Base-by-base conservation (phyloP, 2,888 invertebrate genomes). In the Stictocephala bisonia region DNA sequence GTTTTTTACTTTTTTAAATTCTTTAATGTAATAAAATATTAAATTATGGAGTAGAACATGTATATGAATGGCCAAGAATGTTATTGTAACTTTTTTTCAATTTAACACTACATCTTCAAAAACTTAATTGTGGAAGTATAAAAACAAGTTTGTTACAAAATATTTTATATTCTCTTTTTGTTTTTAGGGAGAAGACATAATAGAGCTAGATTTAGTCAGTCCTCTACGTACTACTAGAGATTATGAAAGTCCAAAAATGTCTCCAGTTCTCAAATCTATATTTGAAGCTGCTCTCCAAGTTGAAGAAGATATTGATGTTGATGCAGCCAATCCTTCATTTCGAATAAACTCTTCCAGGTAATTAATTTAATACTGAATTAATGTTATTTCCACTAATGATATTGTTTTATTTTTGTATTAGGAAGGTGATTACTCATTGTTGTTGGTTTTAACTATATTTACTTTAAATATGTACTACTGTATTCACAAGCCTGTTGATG, bases 141-240 rank as follows among this genome's bases (percentile, higher is more conserved):
- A n/a, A n/a, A n/a, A n/a, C n/a, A n/a, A n/a, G n/a, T n/a, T n/a
- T n/a, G n/a, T n/a, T n/a, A n/a, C n/a, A n/a, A n/a, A n/a, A n/a
- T n/a, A n/a, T n/a, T n/a, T n/a, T n/a, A n/a, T n/a, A n/a, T n/a
- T 68, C 29, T 68, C 56, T 58, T 69, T 77, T 6, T 79, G 74
- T 66, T 68, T 60, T 4, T 48, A 73, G 73, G 79, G 78, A 50
- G 93, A 94, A 83, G 92, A 93, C 85, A 89, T 94, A 75, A 85
- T 94, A 77, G 88, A 90, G 80, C 86, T 94, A 78, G 89, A 91
- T 80, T 85, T 94, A 77, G 91, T 93, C 81, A 89, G 92, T 87
- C 92, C 93, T 44, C 88, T 90, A 66, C 83, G 92, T 81, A 93
- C 93, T 72, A 94, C 94, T 0, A 86, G 91, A 79, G 89, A 91